These are phyloP conservation scores for Odontomachus brunneus DNA, from an alignment of 1,140 invertebrate genomes.

Conservation along the genomic window DNA sequence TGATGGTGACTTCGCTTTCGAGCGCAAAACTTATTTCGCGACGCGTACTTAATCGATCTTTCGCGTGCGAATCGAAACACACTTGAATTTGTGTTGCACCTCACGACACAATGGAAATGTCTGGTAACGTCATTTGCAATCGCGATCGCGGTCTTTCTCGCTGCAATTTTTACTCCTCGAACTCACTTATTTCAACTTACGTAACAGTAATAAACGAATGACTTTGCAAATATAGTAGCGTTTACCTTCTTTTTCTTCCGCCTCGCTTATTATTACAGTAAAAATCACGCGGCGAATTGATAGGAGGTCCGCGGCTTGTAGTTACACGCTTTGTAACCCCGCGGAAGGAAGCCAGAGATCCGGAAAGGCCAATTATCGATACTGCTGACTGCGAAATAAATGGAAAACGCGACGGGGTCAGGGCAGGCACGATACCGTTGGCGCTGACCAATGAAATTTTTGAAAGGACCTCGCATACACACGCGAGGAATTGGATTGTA, in stretches of 20 bases:
- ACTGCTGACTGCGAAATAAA: conserved; percentile 65
- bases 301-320: background rate
- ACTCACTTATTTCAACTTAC: no score
- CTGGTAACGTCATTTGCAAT: background rate
- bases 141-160: background rate
- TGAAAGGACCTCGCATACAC: conserved; percentile 51
- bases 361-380: conserved; percentile 65
- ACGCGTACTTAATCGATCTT: conserved; percentile 3
- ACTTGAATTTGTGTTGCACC: background rate
- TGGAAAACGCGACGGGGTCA: conserved; percentile 37
- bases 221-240: no score
- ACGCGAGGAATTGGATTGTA: conserved; percentile 57
- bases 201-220: background rate
- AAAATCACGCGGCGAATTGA: background rate
- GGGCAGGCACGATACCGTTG: conserved; percentile 41
- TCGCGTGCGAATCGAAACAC: background rate
- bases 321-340: conserved; percentile 34
- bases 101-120: no score
- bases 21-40: background rate
- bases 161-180: background rate
- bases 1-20: conserved; percentile 1
- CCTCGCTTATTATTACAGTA: background rate
- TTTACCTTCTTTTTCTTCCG: background rate
- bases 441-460: conserved; percentile 67
- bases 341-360: conserved; percentile 33